These are phyloP conservation scores for Rhea pennata DNA, from an alignment of 2,113 vertebrate species.

Conservation along the genomic window DNA sequence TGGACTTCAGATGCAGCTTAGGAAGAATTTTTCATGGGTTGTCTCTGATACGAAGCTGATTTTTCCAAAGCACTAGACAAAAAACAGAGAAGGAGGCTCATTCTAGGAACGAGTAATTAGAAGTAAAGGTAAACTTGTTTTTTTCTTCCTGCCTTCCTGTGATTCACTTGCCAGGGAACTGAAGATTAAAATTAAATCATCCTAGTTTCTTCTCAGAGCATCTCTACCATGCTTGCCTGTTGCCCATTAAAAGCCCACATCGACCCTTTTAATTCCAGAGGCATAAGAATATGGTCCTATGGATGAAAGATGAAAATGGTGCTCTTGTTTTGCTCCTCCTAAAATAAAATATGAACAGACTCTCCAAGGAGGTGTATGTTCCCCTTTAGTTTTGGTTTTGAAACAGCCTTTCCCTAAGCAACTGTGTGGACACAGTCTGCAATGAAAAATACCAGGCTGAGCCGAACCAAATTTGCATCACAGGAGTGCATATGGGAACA, in stretches of 20 bases:
- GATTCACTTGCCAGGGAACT: background rate
- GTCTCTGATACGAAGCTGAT: background rate
- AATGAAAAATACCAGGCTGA: background rate
- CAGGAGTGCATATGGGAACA: conserved; percentile 6
- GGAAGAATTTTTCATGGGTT: background rate
- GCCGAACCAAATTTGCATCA: background rate
- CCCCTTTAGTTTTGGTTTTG: background rate
- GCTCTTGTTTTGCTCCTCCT: background rate
- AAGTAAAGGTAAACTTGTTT: background rate
- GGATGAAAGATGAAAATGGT: background rate
- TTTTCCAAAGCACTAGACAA: background rate
- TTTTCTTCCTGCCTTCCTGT: background rate
- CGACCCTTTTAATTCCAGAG: background rate
- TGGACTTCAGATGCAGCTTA: background rate
- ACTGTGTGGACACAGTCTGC: background rate
- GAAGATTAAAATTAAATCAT: background rate
- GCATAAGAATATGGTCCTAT: background rate
- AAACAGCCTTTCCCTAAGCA: background rate
- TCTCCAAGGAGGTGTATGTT: background rate
- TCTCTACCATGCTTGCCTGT: background rate
- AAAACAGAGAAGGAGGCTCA: background rate
- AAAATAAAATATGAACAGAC: background rate
- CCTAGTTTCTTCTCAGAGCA: background rate
- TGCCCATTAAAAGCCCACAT: background rate
- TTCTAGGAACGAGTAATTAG: background rate